Evolutionary conservation across 2,888 invertebrate species (phyloP), one percentile per base, ranked within the genome.

Genomic region (Ectemnius cavifrons): DNA sequence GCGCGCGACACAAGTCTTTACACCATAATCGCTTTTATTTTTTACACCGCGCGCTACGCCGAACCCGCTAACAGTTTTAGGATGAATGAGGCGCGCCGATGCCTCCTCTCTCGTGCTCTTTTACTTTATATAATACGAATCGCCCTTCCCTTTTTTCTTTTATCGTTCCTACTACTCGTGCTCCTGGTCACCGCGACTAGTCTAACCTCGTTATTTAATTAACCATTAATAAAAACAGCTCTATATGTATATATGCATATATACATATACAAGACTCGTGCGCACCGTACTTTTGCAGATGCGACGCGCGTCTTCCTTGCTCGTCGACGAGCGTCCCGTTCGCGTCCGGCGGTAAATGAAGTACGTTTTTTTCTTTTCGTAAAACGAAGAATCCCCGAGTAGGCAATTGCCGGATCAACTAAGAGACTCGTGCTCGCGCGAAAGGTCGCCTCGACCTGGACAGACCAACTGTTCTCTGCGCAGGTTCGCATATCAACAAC

Each of bases 131-230:
- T 71, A 61, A 63, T 46, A 63, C 64, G 63, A 74, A 67, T 69
- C 70, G 69, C 69, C 75, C 70, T 58, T 77, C 65, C 79, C 82
- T 81, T 73, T 63, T 37, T 37, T 37, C 73, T 74, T 81, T 73
- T 63, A 73, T 76, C 78, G 77, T 77, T 75, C 77, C 66, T 84
- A 69, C 63, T 69, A 72, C 72, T 81, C 78, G 78, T 79, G 75
- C 78, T 76, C 75, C 79, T 79, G 71, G 37, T 80, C 72, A 71
- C 75, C 71, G 84, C 85, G 86, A 86, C 85, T 86, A 86, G 85
- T 80, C 86, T 86, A 85, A 83, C 80, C 81, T 82, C 84, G 77
- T 83, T 82, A 84, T 77, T 80, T 81, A 78, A 73, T 78, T 75
- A 81, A 84, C 80, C 73, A 70, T 84, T 81, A 71, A 80, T 75